Evolutionary conservation across 1,140 invertebrate genomes (phyloP).

Genomic region (Lutraria rhynchaena): DNA sequence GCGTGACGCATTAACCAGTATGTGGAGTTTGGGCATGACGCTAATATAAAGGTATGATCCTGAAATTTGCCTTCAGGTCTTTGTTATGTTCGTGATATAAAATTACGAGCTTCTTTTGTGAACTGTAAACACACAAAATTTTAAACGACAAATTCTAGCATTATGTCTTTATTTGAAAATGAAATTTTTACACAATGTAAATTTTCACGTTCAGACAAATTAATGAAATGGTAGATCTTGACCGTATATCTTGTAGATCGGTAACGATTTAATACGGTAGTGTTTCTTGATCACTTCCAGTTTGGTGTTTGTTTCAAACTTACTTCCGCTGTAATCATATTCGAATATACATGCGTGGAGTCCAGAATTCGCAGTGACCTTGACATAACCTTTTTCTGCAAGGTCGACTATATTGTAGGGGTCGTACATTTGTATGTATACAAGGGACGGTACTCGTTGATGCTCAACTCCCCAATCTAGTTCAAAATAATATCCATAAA

Average conservation of each 20-base stretch:
- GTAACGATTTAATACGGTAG: neutral
- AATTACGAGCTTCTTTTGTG: too few relatives aligned
- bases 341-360: slow-evolving; percentile 56
- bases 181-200: too few relatives aligned
- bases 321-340: slow-evolving; percentile 46
- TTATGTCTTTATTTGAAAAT: too few relatives aligned
- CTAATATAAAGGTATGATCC: too few relatives aligned
- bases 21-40: too few relatives aligned
- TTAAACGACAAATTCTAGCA: too few relatives aligned
- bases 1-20: too few relatives aligned
- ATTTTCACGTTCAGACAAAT: too few relatives aligned
- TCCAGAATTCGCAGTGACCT: slow-evolving; percentile 34
- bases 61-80: too few relatives aligned
- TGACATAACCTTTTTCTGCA: slow-evolving; percentile 60
- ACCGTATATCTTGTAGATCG: slow-evolving; percentile 14
- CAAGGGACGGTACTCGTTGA: slow-evolving; percentile 60
- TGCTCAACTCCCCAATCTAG: slow-evolving; percentile 66
- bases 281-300: neutral
- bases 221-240: slow-evolving; percentile 12
- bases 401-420: slow-evolving; percentile 61
- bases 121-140: too few relatives aligned
- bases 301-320: neutral
- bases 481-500: slow-evolving; percentile 72
- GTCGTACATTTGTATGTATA: slow-evolving; percentile 67
- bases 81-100: too few relatives aligned